A percentile compares a stretch with the other conserved stretches of the same genome.
Conservation (phyloP, 2,888 invertebrate species). For the Cryptocheilus praepositus region DNA sequence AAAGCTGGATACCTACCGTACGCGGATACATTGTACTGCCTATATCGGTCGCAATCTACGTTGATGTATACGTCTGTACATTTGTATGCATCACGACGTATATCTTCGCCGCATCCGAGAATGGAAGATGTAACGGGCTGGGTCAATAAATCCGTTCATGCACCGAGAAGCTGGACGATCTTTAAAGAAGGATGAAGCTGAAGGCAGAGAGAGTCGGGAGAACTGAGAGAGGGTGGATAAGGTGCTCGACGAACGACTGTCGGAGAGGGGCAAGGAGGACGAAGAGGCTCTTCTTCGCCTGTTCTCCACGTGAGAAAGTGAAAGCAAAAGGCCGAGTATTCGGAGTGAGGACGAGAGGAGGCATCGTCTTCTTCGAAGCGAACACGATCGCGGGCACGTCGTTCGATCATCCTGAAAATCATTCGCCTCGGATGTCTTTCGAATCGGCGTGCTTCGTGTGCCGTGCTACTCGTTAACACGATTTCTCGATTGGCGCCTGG, state of each 20-base stretch:
- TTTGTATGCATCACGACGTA: no score
- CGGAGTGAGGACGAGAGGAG: conserved; percentile 31
- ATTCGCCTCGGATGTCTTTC: conserved; percentile 10
- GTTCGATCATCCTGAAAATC: conserved; percentile 47
- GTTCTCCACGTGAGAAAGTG: conserved; percentile 67
- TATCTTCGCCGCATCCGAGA: no score
- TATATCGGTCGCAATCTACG: no score
- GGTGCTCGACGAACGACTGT: neutral
- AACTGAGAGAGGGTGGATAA: neutral
- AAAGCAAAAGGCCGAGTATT: conserved; percentile 58
- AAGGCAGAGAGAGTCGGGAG: neutral
- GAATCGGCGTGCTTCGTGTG: conserved; percentile 13
- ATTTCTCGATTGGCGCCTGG: neutral
- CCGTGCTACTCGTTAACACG: conserved; percentile 17
- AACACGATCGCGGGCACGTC: conserved; percentile 33
- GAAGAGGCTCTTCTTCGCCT: conserved; percentile 47
- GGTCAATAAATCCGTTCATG: conserved; percentile 30
- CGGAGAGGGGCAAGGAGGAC: conserved; percentile 13
- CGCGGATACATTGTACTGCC: no score
- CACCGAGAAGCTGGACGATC: conserved; percentile 27
- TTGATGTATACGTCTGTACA: no score
- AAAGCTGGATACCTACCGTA: no score
- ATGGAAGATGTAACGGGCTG: neutral
- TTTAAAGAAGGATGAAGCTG: conserved; percentile 18
- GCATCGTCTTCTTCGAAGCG: conserved; percentile 30